These are phyloP conservation scores for Junonia oenone DNA, from an alignment of 2,888 invertebrate genomes.

Conservation along the genomic window DNA sequence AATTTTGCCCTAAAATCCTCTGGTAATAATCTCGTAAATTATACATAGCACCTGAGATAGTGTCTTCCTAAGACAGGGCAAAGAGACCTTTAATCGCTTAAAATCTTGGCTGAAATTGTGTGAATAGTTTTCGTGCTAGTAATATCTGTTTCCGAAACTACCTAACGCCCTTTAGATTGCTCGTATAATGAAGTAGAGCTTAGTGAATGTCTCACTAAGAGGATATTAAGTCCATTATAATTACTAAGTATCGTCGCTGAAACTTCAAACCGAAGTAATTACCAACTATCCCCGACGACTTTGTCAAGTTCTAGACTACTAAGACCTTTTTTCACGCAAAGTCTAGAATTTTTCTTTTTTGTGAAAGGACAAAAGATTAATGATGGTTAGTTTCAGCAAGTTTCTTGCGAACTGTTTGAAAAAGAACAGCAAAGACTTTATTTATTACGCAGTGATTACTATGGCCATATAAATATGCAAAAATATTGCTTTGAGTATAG, in stretches of 20 bases:
- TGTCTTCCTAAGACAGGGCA: conserved; percentile 1
- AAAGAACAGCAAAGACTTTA: conserved; percentile 2
- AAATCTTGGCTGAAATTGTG: conserved; percentile 9
- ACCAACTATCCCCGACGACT: conserved; percentile 18
- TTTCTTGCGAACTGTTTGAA: conserved; percentile 9
- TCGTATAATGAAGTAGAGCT: conserved; percentile 23
- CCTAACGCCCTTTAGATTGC: conserved; percentile 21
- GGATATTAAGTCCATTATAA: conserved; percentile 23
- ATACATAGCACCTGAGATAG: conserved; percentile 4
- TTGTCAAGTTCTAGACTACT: conserved; percentile 18
- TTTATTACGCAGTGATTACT: neutral
- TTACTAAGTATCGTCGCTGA: conserved; percentile 19
- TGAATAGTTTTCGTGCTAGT: conserved; percentile 11
- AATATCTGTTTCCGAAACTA: conserved; percentile 12
- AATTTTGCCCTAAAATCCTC: conserved; percentile 28
- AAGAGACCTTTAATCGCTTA: conserved; percentile 11
- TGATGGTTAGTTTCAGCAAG: conserved; percentile 2
- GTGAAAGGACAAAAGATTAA: conserved; percentile 23
- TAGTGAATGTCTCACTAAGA: conserved; percentile 17
- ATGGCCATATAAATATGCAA: neutral
- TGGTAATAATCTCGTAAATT: conserved; percentile 27
- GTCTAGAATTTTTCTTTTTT: conserved; percentile 16
- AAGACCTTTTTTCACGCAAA: conserved; percentile 10
- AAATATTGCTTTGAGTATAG: too few species aligned
- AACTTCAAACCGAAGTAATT: conserved; percentile 23